phyloP scores from a whole-genome alignment of 2,113 vertebrate genomes.

The Elephantulus edwardii region DNA sequence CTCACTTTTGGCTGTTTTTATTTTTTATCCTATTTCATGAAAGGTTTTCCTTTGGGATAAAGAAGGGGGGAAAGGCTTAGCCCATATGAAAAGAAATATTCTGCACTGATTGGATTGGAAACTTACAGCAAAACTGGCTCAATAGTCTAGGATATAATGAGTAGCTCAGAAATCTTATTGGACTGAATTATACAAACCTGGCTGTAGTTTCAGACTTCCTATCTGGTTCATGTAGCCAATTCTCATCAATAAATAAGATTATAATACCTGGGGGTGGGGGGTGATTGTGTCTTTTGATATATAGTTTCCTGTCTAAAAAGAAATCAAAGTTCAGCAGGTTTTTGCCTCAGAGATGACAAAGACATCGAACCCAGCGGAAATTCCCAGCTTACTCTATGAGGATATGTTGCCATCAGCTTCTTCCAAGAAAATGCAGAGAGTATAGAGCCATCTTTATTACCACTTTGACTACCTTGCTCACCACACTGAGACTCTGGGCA shows the following conservation, averaged over 20 bases:
- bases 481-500: conserved; percentile 50
- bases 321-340: background rate
- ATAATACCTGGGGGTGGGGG: conserved; percentile 5
- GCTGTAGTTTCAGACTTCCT: conserved; percentile 42
- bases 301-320: conserved; percentile 42
- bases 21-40: conserved; percentile 13
- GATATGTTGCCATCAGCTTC: conserved; percentile 2
- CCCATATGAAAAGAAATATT: background rate
- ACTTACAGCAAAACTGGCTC: conserved; percentile 29
- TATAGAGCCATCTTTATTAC: conserved; percentile 39
- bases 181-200: conserved; percentile 37
- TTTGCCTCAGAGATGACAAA: conserved; percentile 54
- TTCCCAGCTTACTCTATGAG: conserved; percentile 47
- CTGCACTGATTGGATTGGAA: conserved; percentile 39
- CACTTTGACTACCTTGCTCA: conserved; percentile 17
- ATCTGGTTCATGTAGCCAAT: background rate
- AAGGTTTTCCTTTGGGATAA: background rate
- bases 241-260: conserved; percentile 58
- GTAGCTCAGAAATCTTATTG: conserved; percentile 17
- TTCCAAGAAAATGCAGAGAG: conserved; percentile 51
- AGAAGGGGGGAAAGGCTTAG: background rate
- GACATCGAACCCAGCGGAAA: conserved; percentile 52
- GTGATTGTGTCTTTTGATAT: conserved; percentile 34
- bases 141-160: background rate
- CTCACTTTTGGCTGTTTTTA: background rate